Evolutionary conservation across 2,888 invertebrate genomes (phyloP), one percentile per base, ranked within the genome.

Genomic region (Ochlodes sylvanus): DNA sequence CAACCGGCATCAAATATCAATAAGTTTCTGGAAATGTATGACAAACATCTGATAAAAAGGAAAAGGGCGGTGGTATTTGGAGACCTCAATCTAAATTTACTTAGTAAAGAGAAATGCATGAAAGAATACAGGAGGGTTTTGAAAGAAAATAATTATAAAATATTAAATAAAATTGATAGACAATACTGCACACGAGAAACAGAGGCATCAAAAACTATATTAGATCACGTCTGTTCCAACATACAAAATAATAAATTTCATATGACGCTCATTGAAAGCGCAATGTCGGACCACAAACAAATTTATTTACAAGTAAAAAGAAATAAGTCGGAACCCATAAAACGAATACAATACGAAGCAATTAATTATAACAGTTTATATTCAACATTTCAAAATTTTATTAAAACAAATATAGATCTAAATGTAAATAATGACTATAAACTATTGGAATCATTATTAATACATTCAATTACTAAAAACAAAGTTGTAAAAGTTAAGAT

Each of bases 151-250:
- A 68, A 68, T 10, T 63, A 68, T 27, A 57, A 56, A 42, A 61
- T 77, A 21, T 1, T 76, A 12, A 77, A 77, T 67, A 75, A 71
- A 65, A 70, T 73, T 0, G 32, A 71, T n/a, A 44, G 61, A 47
- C 61, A 70, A 17, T 71, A 74, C 44, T 69, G 72, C 15, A 77
- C 76, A 0, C 68, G 76, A 17, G 69, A 73, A 42, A 72, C 73
- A 0, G 5, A 21, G 0, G 69, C 67, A 15, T 70, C 62, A n/a
- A 70, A 73, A 15, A 73, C 76, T 2, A 73, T 76, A 7, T 9
- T 77, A 15, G 76, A 77, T 52, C 77, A 76, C 58, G 60, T 76
- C 0, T 66, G 44, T 19, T 72, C 78, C 3, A 73, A 74, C 27
- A 19, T 77, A 7, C 58, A 63, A 15, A 47, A 75, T 14, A 63